Percentiles rank a stretch among this genome's conserved stretches.
These are phyloP conservation scores for Margaritifera margaritifera DNA, from an alignment of 2,888 invertebrate genomes.

Conservation along the genomic window DNA sequence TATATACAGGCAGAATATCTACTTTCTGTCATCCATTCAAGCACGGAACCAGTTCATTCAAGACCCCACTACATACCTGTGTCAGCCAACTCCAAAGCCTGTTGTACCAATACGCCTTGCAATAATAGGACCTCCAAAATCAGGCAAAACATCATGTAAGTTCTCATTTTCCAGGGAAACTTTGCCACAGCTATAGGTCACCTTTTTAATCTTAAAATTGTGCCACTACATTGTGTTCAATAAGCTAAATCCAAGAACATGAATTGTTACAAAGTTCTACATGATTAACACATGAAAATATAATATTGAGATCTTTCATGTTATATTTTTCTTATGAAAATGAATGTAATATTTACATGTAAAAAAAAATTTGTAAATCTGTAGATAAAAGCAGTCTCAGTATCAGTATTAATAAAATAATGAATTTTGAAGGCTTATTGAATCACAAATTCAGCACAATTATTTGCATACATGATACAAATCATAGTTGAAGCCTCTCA, in stretches of 20 bases:
- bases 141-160: slow-evolving; percentile 73
- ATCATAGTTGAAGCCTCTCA: no score
- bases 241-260: neutral
- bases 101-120: slow-evolving; percentile 71
- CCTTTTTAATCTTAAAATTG: neutral
- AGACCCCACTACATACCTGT: slow-evolving; percentile 69
- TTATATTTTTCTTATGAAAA: no score
- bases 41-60: slow-evolving; percentile 66
- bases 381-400: no score
- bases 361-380: no score
- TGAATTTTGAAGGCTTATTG: no score
- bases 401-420: no score
- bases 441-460: no score
- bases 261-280: neutral
- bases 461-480: no score
- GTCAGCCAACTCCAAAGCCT: slow-evolving; percentile 68
- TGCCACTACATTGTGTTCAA: neutral
- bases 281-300: no score
- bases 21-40: slow-evolving; percentile 65
- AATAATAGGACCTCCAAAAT: slow-evolving; percentile 73
- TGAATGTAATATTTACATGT: no score
- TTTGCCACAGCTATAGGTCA: neutral
- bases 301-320: no score
- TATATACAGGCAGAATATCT: slow-evolving; percentile 69
- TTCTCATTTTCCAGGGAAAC: slow-evolving; percentile 5